These are phyloP conservation scores for Muntiacus muntjak DNA, from an alignment of 2,113 vertebrate species.

Conservation along the genomic window DNA sequence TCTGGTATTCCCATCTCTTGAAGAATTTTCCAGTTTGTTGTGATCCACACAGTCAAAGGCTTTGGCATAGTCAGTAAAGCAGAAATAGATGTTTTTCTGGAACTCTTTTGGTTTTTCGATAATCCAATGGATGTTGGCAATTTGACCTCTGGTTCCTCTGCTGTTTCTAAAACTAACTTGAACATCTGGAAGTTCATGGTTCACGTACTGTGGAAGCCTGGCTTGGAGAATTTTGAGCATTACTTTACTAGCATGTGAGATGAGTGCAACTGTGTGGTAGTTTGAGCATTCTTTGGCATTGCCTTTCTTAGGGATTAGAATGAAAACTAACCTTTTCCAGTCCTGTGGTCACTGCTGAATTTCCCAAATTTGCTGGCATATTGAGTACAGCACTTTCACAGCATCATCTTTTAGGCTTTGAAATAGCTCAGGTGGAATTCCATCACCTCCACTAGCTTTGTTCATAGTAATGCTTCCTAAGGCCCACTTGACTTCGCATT, in stretches of 20 bases:
- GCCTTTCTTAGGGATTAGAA: neutral
- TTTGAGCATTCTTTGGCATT: neutral
- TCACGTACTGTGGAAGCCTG: neutral
- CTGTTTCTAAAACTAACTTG: neutral
- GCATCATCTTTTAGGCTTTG: neutral
- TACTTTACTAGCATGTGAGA: neutral
- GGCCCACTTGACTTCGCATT: neutral
- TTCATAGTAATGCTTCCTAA: neutral
- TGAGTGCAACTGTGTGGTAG: accelerated
- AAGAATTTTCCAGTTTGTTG: neutral
- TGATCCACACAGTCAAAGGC: neutral
- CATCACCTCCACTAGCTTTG: neutral
- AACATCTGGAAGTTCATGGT: neutral
- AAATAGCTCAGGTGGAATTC: neutral
- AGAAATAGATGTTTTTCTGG: neutral
- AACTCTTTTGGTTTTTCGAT: too few species aligned
- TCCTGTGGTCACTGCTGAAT: neutral
- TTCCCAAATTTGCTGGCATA: neutral
- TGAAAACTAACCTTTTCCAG: neutral
- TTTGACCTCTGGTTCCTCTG: neutral
- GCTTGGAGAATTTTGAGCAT: neutral
- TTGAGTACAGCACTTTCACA: neutral
- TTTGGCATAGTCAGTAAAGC: neutral
- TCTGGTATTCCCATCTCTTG: neutral
- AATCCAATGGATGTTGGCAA: neutral